Conservation (phyloP, 2,888 invertebrate genomes). For the Sinhomidia bicolor region DNA sequence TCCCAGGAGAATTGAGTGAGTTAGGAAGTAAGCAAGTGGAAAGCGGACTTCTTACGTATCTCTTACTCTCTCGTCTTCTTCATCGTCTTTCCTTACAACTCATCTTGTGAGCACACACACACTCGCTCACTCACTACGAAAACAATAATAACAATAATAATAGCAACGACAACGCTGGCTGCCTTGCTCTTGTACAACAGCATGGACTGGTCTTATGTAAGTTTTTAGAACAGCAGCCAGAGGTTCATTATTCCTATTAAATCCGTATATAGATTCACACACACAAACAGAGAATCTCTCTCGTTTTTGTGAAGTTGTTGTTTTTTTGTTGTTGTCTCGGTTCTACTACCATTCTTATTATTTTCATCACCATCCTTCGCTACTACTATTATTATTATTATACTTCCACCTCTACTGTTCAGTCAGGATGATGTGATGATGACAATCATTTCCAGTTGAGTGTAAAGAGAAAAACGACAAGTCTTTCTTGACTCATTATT, state of each 20-base stretch:
- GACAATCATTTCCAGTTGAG: constrained; percentile 59
- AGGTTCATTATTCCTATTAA: constrained; percentile 27
- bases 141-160: constrained; percentile 8
- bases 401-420: constrained; percentile 19
- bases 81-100: background rate
- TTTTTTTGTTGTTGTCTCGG: constrained; percentile 49
- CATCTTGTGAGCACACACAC: background rate
- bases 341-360: constrained; percentile 34
- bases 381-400: constrained; percentile 35
- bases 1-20: constrained; percentile 67
- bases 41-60: constrained; percentile 58
- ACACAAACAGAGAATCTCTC: too few species aligned
- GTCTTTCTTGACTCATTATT: constrained; percentile 36
- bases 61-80: constrained; percentile 18
- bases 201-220: constrained; percentile 26
- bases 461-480: constrained; percentile 50
- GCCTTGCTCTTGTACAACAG: background rate
- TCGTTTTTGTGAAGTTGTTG: constrained; percentile 34
- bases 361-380: too few species aligned
- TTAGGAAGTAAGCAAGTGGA: constrained; percentile 69
- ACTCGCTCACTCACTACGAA: too few species aligned
- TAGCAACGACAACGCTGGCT: background rate
- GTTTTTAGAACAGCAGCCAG: constrained; percentile 30
- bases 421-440: constrained; percentile 49
- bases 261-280: background rate